Evolutionary conservation across 2,888 invertebrate species (phyloP), one percentile per base, ranked within the genome.

Genomic region (Scaptomyza caliginosa): DNA sequence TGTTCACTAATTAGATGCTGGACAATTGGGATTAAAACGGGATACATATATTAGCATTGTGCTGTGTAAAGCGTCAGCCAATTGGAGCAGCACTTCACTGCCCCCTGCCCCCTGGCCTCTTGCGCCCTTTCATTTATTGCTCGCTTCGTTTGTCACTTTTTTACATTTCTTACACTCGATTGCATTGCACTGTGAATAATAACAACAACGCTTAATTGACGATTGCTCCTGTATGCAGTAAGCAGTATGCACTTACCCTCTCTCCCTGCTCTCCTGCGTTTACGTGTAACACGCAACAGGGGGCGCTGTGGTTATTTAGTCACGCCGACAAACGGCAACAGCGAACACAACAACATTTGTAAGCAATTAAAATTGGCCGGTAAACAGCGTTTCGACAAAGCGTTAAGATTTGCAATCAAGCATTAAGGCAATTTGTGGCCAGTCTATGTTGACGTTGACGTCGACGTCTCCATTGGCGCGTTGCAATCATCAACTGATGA

Each of bases 401-500:
- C 87, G 74, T 67, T 64, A 85, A 87, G 87, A 86, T 77, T 84
- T 77, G 67, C 87, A 81, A 81, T 81, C 85, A 86, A 86, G 80
- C 80, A 86, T 81, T 81, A 84, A 81, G 87, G 54, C 70, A 84
- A 77, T 86, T 80, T 80, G 81, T 80, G 74, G 60, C 67, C 65
- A 60, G 30, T 32, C 24, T 23, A 36, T 30, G 65, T 46, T n/a
- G 26, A 36, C 34, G 65, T 46, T n/a, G 30, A n/a, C 30, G 30
- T 16, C 23, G 42, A 17, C 46, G 39, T 45, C 60, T 49, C 26
- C 46, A 36, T 43, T 57, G 48, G 55, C 34, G 64, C 54, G 55
- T 75, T 75, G 64, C 76, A 75, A 56, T 65, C 65, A 59, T 42
- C 42, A 70, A 48, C 64, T 70, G 63, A 57, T 74, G 76, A 64